Conservation (phyloP, 1,140 invertebrate species). For the Lerema accius region DNA sequence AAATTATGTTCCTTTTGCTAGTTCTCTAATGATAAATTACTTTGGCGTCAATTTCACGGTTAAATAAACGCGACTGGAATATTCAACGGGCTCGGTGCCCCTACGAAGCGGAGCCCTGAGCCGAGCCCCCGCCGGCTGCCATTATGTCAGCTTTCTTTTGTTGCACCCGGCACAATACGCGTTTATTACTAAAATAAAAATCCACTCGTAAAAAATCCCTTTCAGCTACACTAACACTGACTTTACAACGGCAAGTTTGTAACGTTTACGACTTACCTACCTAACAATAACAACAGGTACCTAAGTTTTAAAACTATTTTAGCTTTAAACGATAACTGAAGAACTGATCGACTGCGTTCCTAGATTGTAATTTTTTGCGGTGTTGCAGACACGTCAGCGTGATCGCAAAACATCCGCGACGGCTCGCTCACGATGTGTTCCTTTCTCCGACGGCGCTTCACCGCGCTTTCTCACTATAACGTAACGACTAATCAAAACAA, state of each 20-base stretch:
- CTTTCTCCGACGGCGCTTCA: slow-evolving; percentile 27
- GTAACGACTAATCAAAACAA: slow-evolving; percentile 40
- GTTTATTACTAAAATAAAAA: slow-evolving; percentile 42
- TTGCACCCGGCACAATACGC: slow-evolving; percentile 26
- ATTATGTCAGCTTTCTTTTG: slow-evolving; percentile 46
- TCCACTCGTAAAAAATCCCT: slow-evolving; percentile 22
- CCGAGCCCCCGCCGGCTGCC: slow-evolving; percentile 34
- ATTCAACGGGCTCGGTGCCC: slow-evolving; percentile 41
- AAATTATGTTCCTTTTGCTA: slow-evolving; percentile 2
- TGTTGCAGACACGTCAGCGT: not conserved
- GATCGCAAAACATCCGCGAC: not conserved
- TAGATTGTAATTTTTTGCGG: no score
- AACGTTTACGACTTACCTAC: not conserved
- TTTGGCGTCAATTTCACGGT: slow-evolving; percentile 72
- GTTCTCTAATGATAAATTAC: slow-evolving; percentile 48
- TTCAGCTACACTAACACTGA: slow-evolving; percentile 7
- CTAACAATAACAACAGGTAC: not conserved
- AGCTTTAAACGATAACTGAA: not conserved
- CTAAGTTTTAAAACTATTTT: not conserved
- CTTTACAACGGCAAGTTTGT: slow-evolving; percentile 1
- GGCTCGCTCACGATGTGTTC: not conserved
- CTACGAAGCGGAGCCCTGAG: no score
- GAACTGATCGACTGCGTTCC: no score
- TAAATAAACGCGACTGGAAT: slow-evolving; percentile 65
- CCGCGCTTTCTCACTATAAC: slow-evolving; percentile 33